Conservation (phyloP, 2,113 vertebrate species). For the Gymnarchus niloticus region DNA sequence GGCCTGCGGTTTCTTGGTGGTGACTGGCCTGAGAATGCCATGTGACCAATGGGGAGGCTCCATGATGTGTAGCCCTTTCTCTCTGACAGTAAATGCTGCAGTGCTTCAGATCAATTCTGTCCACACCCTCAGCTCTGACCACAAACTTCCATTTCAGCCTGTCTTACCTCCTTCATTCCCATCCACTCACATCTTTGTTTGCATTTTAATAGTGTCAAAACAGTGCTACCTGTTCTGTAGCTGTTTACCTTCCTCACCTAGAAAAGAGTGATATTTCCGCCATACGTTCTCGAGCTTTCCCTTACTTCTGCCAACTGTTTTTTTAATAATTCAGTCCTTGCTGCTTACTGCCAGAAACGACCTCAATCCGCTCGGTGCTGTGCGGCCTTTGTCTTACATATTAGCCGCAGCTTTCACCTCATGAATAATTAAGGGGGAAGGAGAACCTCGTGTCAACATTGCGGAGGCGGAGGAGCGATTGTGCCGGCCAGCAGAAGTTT, state of each 20-base stretch:
- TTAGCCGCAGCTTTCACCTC: slow-evolving; percentile 1
- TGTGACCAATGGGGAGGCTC: slow-evolving; percentile 65
- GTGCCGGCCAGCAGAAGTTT: neutral
- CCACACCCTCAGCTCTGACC: slow-evolving; percentile 45
- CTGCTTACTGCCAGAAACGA: neutral
- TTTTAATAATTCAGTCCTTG: neutral
- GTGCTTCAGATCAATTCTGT: slow-evolving; percentile 67
- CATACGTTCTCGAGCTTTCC: neutral
- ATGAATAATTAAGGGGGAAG: slow-evolving; percentile 15
- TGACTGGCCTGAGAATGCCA: slow-evolving; percentile 44
- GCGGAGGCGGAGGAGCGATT: neutral
- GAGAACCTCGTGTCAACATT: slow-evolving; percentile 3
- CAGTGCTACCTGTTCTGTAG: neutral
- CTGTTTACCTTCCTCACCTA: neutral
- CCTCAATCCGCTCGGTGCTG: neutral
- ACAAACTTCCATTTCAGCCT: slow-evolving; percentile 25
- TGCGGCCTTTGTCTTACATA: slow-evolving; percentile 3
- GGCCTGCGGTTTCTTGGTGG: slow-evolving; percentile 25
- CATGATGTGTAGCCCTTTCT: slow-evolving; percentile 63
- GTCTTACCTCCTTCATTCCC: slow-evolving; percentile 57
- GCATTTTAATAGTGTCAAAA: neutral
- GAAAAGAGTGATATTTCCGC: neutral
- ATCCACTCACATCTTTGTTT: slow-evolving; percentile 37
- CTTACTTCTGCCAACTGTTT: slow-evolving; percentile 8
- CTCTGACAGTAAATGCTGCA: slow-evolving; percentile 67